Evolutionary conservation across 1,140 invertebrate species (phyloP).

Genomic region (Heterodera schachtii): DNA sequence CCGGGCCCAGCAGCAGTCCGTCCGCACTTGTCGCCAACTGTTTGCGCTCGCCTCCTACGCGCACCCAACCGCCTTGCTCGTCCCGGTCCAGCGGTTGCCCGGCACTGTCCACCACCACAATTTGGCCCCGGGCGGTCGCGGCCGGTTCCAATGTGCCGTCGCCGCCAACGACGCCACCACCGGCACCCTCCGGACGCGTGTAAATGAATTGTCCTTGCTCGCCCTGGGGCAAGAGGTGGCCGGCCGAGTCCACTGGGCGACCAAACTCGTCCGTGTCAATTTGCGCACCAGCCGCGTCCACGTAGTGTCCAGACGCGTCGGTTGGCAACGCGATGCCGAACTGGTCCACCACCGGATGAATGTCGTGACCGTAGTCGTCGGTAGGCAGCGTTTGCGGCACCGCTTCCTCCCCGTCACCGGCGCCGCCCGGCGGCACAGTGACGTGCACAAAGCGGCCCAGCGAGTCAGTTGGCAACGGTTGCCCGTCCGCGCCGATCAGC

Average conservation of each 20-base stretch:
- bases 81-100: constrained; percentile 36
- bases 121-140: neutral
- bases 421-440: constrained; percentile 9
- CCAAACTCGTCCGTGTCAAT: constrained; percentile 39
- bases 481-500: constrained; percentile 45
- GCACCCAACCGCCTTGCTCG: constrained; percentile 14
- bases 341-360: constrained; percentile 51
- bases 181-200: constrained; percentile 17
- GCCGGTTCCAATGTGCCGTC: constrained; percentile 11
- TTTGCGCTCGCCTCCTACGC: constrained; percentile 14
- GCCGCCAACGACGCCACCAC: no score
- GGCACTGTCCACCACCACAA: constrained; percentile 17
- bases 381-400: constrained; percentile 37
- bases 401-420: neutral
- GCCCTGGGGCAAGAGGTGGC: neutral
- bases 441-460: constrained; percentile 26
- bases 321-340: constrained; percentile 56
- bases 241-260: constrained; percentile 19
- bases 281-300: constrained; percentile 18
- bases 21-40: constrained; percentile 41
- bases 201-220: constrained; percentile 30
- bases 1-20: constrained; percentile 49
- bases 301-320: constrained; percentile 44
- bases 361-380: constrained; percentile 50
- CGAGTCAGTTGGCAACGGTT: constrained; percentile 45